Percentiles rank a stretch among this genome's conserved stretches.
phyloP scores from a whole-genome alignment of 2,888 invertebrate species.

The Disparrhopalites patrizii region DNA sequence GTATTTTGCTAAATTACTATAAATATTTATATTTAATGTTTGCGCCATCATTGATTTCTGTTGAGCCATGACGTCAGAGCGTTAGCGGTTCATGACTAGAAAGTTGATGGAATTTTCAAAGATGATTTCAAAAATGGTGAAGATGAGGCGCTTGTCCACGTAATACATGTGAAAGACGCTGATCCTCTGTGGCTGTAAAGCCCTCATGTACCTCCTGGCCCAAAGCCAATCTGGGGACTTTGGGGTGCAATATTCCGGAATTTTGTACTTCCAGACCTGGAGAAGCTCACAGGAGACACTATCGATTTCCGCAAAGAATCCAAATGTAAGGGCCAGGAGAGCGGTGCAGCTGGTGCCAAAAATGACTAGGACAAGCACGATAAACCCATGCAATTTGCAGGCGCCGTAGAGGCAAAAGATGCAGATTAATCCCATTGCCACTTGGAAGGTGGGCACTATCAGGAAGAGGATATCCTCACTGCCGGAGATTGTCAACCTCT shows the following conservation, averaged over 20 bases:
- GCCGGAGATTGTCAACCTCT: background rate
- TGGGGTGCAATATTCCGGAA: background rate
- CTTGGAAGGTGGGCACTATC: background rate
- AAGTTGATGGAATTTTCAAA: background rate
- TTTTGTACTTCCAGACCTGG: background rate
- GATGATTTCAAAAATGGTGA: constrained; percentile 1
- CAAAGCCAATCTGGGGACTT: background rate
- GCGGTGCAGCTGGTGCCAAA: background rate
- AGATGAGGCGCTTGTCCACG: background rate
- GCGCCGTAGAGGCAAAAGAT: background rate
- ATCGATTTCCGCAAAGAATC: background rate
- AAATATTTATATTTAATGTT: no score
- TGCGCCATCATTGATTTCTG: no score
- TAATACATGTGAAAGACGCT: background rate
- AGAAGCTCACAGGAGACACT: background rate
- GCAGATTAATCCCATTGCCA: background rate
- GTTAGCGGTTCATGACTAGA: constrained; percentile 1
- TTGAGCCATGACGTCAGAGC: no score
- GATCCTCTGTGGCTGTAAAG: background rate
- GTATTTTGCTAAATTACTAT: no score
- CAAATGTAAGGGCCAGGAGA: background rate
- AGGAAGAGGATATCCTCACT: background rate
- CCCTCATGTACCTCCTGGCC: background rate
- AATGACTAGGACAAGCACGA: background rate
- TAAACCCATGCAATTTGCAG: background rate